Evolutionary conservation across 2,888 invertebrate species (phyloP), one percentile per base, ranked within the genome.

Genomic region (Tetragonula carbonaria): DNA sequence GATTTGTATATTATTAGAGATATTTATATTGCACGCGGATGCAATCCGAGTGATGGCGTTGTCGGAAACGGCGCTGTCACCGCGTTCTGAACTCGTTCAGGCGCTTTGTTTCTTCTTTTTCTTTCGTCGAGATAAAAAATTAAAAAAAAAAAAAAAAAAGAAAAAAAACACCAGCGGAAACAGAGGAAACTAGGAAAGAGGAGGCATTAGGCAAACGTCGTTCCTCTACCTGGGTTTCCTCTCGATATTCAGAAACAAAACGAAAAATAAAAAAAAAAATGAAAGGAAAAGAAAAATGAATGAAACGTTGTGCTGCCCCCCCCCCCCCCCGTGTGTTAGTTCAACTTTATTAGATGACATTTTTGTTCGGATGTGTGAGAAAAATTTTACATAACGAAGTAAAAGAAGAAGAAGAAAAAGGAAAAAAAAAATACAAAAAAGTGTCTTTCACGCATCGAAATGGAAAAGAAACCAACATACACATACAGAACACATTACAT

Each of bases 1-100:
- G 88, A 91, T 91, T 93, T 92, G 92, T 92, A 93, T 91, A 92
- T 92, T 91, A 91, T 92, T 92, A 91, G 90, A 92, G 88, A 91
- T 91, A 91, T 91, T 92, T 91, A 88, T 90, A 92, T 92, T 90
- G 87, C 87, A 87, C 89, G 88, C 91, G 87, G 82, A 81, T 86
- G 80, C 84, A 74, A 84, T 87, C 77, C 76, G 73, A 85, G 73
- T 80, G 66, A 74, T 14, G 45, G 51, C 28, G 70, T 59, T 59
- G 66, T 33, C 63, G 73, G 66, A 63, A 68, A 65, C n/a, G 55
- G 68, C 65, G 63, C 55, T 8, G 71, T 45, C 33, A 38, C 4
- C 62, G 50, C 28, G 59, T 51, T 55, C 45, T 33, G 45, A 70
- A 51, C 13, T 75, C 50, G 57, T 53, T 62, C 38, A 33, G 57